Base-by-base conservation (phyloP, 2,113 vertebrate genomes). In the Carassius auratus region DNA sequence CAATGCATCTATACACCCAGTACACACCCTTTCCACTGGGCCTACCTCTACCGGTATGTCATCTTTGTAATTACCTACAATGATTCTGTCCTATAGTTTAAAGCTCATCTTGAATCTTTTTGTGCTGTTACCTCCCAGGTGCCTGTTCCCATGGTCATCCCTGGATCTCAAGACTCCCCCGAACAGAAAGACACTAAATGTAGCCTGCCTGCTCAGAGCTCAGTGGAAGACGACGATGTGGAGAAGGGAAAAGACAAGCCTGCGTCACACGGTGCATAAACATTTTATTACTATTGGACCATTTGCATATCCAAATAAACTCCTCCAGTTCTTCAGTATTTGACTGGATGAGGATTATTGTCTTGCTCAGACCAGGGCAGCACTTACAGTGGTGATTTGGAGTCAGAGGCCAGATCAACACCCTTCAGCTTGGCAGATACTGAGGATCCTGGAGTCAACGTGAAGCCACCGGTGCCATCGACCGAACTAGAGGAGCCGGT, bases 1-100 rank as follows among this genome's bases (percentile, higher is more conserved):
- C 98, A 85, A 92, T 99, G 95, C 96, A 97, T 92, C 95, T 99
- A 92, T 99, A 97, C 92, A 96, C 96, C 62, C 98, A 99, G 90
- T 96, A 96, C 93, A 95, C 96, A 5, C 98, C 98, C 38, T 93
- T 97, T 87, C 96, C 96, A 0, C 82, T 99, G 89, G 94, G 96
- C 17, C 83, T 99, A 88, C 96, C 97, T 75, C 36, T 99, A 84
- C 97, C 97, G 73, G 98, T 99, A 93, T 90, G 96, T 96, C 38
- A 62, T 61, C 3, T 33, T 68, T 55, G 33, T 21, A 19, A 19
- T 74, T 15, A 15, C 14, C 5, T 23, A 15, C 8, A 12, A 26
- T 61, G 57, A 10, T 73, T 42, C 17, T 76, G n/a, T 26, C n/a
- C 3, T 38, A 45, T 62, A 42, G 38, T 23, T n/a, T 42, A 61